These are phyloP conservation scores for Platysternon megacephalum DNA, from an alignment of 2,113 vertebrate genomes.

Conservation along the genomic window DNA sequence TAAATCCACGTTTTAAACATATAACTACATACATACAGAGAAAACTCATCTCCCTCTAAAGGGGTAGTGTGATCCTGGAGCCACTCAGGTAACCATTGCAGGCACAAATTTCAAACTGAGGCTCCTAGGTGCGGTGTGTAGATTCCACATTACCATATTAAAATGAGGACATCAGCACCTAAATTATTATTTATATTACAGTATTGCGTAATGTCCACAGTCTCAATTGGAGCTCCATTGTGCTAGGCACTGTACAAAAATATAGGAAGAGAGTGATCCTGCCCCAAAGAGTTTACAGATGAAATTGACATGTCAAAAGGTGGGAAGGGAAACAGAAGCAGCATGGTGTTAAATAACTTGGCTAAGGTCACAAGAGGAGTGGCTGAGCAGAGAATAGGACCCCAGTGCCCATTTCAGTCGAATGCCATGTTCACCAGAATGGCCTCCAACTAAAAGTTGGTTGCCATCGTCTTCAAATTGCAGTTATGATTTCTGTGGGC, in stretches of 20 bases:
- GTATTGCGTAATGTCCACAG: background rate
- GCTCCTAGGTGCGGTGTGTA: background rate
- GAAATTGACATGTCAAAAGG: rapidly evolving
- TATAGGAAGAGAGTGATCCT: background rate
- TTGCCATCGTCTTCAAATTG: background rate
- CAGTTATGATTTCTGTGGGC: background rate
- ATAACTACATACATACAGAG: background rate
- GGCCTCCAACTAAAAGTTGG: background rate
- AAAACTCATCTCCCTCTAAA: background rate
- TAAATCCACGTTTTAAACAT: background rate
- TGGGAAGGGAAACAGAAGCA: rapidly evolving
- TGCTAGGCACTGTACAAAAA: background rate
- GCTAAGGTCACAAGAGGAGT: background rate
- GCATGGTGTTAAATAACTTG: background rate
- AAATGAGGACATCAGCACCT: background rate
- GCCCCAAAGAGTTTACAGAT: background rate
- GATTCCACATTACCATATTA: background rate
- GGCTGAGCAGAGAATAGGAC: background rate
- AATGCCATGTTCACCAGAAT: background rate
- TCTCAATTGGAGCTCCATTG: background rate
- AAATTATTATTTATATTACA: background rate
- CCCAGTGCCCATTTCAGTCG: background rate
- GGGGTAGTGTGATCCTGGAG: background rate
- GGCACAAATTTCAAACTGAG: background rate
- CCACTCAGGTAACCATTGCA: background rate